Evolutionary conservation across 2,888 invertebrate genomes (phyloP), one percentile per base, ranked within the genome.

Genomic region (Deilephila elpenor): DNA sequence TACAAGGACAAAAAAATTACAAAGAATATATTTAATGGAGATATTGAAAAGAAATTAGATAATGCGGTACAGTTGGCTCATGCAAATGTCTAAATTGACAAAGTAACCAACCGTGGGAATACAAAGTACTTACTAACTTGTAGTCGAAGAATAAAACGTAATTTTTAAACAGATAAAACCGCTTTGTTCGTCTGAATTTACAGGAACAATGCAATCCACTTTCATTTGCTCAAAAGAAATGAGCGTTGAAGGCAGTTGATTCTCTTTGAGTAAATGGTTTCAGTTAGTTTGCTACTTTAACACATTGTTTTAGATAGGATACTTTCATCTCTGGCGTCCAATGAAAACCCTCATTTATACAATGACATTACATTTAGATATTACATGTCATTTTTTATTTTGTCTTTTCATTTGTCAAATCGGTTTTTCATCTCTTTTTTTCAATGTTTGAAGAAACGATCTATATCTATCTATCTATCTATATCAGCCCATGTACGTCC

Each of bases 161-260:
- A 34, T 59, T 72, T 72, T 61, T 72, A 59, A 62, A 32, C 53
- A 53, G 53, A 71, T 71, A 53, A 62, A 60, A 61, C 32, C 44
- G 19, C 61, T 61, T 59, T 29, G 32, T 61, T 51, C 51, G 29
- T 51, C 32, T 70, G 73, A 60, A 73, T 73, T 73, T 51, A 67
- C 25, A 60, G 70, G 60, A 70, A 73, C 73, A 73, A 60, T 73
- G 37, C 60, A 44, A 34, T 73, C 70, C 70, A 73, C 51, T 70
- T 44, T 73, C 59, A 59, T 53, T 70, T 59, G 34, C 70, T 73
- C 70, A 70, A 70, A 73, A 73, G 73, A 64, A 73, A 53, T 73
- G 70, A 73, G 70, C 67, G 67, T 51, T 67, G 67, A 51, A 67
- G 67, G 67, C 53, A 32, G 53, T 53, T 53, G 62, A 62, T 72